Evolutionary conservation across 1,140 invertebrate species (phyloP).

Genomic region (Calephelis nemesis): DNA sequence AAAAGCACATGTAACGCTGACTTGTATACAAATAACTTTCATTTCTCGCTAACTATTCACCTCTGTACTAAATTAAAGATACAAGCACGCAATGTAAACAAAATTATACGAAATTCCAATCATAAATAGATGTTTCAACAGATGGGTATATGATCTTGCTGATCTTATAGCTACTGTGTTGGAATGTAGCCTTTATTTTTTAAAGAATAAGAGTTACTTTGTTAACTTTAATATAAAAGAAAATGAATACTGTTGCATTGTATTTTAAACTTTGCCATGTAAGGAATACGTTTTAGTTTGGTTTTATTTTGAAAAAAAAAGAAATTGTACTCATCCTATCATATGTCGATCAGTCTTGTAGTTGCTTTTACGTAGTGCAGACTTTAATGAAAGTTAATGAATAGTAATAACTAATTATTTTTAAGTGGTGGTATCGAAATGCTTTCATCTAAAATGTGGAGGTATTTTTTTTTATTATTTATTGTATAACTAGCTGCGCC

Average conservation of each 20-base stretch:
- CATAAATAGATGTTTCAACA: constrained; percentile 18
- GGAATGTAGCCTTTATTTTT: constrained; percentile 5
- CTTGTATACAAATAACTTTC: constrained; percentile 25
- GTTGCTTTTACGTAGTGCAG: too few relatives aligned
- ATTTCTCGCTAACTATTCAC: constrained; percentile 31
- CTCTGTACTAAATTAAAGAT: not conserved
- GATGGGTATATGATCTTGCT: constrained; percentile 8
- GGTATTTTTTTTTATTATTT: not conserved
- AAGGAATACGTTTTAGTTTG: not conserved
- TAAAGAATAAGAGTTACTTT: constrained; percentile 4
- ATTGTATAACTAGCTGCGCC: too few relatives aligned
- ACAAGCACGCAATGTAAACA: constrained; percentile 30
- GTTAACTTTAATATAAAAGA: not conserved
- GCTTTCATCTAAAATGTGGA: constrained; percentile 3
- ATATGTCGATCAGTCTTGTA: too few relatives aligned
- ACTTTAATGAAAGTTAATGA: too few relatives aligned
- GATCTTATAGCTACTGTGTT: not conserved
- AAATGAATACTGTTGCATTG: not conserved
- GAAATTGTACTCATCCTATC: too few relatives aligned
- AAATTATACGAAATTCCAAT: constrained; percentile 21
- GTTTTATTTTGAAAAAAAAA: not conserved
- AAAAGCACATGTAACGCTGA: constrained; percentile 2
- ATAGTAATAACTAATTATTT: too few relatives aligned
- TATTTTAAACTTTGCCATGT: not conserved
- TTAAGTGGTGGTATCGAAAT: not conserved